Evolutionary conservation across 2,113 vertebrate species (phyloP), one percentile per base, ranked within the genome.

Genomic region (Alectura lathami): DNA sequence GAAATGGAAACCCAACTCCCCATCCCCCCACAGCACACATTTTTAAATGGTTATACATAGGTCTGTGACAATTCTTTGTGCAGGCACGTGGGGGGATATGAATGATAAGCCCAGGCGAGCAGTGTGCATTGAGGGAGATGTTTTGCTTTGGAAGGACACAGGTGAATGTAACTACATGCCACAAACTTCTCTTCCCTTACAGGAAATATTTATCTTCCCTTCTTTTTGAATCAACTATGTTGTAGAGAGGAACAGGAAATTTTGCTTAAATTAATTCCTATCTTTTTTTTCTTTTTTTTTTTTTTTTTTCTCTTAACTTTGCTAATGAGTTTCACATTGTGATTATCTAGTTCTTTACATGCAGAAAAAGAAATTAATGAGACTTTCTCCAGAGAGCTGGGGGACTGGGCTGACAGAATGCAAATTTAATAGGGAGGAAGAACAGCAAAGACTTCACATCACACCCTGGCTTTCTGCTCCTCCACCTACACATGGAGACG

Each of bases 301-400:
- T 17, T 34, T 22, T 22, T 57, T 59, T 59, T 34, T 34, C 18
- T 89, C n/a, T 2, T 73, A 94, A 85, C 57, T 83, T 91, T 0
- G 1, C 75, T 91, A 88, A 94, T 77, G 73, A 93, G 36, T 75
- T 89, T 91, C 11, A 2, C 0, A 1, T 96, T 91, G 75, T 88
- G 76, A 95, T 94, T 91, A 89, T 88, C 82, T 83, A 22, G 34
- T 92, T 63, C 43, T 94, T 95, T 89, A 51, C 91, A 86, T 81
- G 96, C 91, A 73, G 75, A 88, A 94, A 88, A 91, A 45, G 32
- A 94, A 96, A 83, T 94, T 93, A 95, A 94, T 92, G 78, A 81
- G 79, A 81, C 79, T 94, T 94, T 87, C 69, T n/a, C 82, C 51
- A 0, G 1, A 82, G 60, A 86, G 60, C 47, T 78, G 93, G 74